Evolutionary conservation across 1,140 invertebrate species (phyloP).

Genomic region (Sweltsa coloradensis): DNA sequence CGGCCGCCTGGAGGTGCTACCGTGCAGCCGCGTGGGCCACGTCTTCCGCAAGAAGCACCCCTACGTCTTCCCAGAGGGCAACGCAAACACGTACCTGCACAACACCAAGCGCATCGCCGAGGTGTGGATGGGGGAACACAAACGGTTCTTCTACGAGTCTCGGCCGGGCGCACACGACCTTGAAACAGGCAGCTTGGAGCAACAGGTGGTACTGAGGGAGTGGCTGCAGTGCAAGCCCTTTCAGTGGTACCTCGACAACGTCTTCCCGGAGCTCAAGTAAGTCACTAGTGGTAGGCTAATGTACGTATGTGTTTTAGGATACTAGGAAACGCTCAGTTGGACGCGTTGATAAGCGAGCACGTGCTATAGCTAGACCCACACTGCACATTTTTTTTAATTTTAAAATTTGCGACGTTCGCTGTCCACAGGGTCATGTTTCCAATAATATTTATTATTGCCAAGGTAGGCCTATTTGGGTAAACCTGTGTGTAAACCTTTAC

Average conservation of each 20-base stretch:
- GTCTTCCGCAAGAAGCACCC: conserved; percentile 39
- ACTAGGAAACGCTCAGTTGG: too few species aligned
- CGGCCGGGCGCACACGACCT: conserved; percentile 12
- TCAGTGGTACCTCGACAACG: conserved; percentile 85
- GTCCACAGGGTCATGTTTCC: too few species aligned
- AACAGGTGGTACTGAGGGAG: conserved; percentile 53
- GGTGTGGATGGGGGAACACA: conserved; percentile 34
- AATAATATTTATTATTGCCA: too few species aligned
- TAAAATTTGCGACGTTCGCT: too few species aligned
- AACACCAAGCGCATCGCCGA: conserved; percentile 29
- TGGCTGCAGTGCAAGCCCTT: conserved; percentile 74
- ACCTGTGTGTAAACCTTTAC: too few species aligned
- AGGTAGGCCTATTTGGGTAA: too few species aligned
- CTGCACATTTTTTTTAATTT: too few species aligned
- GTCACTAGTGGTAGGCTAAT: too few species aligned
- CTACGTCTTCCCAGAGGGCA: conserved; percentile 35
- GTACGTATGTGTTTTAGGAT: too few species aligned
- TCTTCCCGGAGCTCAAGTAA: conserved; percentile 66
- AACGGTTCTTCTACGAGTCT: conserved; percentile 26
- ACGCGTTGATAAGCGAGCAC: too few species aligned
- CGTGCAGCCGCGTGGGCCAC: conserved; percentile 39
- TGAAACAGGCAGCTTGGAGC: conserved; percentile 19
- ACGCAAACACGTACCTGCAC: conserved; percentile 26
- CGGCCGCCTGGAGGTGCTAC: conserved; percentile 35
- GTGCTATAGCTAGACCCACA: too few species aligned